Conservation (phyloP, 2,113 vertebrate genomes). For the Peromyscus maniculatus region DNA sequence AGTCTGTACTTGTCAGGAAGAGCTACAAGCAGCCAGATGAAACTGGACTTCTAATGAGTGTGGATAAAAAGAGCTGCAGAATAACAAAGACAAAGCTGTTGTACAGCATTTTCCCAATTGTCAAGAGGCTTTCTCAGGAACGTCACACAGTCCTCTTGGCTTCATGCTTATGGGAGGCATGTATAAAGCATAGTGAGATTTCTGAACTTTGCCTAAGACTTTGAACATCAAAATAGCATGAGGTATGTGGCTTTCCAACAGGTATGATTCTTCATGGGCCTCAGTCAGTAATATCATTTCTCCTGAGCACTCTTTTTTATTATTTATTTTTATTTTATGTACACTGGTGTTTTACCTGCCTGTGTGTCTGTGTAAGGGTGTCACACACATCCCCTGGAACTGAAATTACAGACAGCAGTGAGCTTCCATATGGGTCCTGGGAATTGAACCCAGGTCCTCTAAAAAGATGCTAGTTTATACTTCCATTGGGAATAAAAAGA, state of each 20-base stretch:
- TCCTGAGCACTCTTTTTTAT: neutral
- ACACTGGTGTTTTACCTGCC: too few species aligned
- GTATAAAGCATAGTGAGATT: neutral
- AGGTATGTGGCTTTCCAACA: neutral
- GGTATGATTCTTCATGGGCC: neutral
- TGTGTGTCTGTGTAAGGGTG: too few species aligned
- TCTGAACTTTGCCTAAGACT: neutral
- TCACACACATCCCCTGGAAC: too few species aligned
- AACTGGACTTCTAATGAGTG: neutral
- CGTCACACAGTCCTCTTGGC: fast-evolving
- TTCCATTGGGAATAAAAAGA: neutral
- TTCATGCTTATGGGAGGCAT: neutral
- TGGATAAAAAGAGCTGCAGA: neutral
- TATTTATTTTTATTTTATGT: too few species aligned
- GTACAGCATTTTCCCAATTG: neutral
- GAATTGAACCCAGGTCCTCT: too few species aligned
- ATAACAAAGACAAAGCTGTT: neutral
- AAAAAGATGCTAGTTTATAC: neutral
- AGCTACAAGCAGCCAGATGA: neutral
- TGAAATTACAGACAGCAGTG: too few species aligned
- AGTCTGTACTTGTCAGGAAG: neutral
- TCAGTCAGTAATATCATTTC: neutral
- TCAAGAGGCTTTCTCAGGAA: neutral
- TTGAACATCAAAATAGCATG: neutral
- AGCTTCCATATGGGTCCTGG: too few species aligned